phyloP scores from a whole-genome alignment of 2,113 vertebrate species.

The Melanerpes aurifrons region DNA sequence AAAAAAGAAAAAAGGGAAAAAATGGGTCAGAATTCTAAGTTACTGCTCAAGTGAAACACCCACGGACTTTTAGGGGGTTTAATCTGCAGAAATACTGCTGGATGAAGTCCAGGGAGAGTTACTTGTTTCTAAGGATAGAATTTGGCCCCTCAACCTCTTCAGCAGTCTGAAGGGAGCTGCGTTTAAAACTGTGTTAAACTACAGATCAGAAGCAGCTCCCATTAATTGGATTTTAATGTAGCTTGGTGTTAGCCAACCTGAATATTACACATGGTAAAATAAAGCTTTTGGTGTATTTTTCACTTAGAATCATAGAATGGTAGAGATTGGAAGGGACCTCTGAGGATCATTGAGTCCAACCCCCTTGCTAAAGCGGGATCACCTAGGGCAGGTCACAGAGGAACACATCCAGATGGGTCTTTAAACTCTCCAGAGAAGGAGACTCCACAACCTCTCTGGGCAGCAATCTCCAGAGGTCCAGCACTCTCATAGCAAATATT shows the following conservation, averaged over 20 bases:
- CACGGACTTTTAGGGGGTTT: slow-evolving; percentile 12
- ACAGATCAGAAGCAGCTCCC: not conserved
- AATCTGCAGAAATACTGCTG: slow-evolving; percentile 37
- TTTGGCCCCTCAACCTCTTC: slow-evolving; percentile 26
- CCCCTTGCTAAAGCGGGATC: too few relatives aligned
- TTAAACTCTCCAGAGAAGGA: too few relatives aligned
- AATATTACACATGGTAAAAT: accelerated
- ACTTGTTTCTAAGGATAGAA: slow-evolving; percentile 31
- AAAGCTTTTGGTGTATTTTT: not conserved
- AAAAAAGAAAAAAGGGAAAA: not conserved
- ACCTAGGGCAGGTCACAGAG: too few relatives aligned
- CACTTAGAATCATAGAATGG: not conserved
- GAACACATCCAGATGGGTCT: too few relatives aligned
- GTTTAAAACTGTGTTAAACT: slow-evolving; percentile 14
- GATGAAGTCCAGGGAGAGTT: slow-evolving; percentile 26
- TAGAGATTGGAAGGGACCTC: too few relatives aligned
- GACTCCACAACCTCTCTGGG: too few relatives aligned
- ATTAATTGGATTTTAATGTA: not conserved
- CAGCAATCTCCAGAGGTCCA: too few relatives aligned
- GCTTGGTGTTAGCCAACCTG: not conserved
- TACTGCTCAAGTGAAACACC: not conserved
- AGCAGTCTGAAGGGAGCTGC: not conserved
- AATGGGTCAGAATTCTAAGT: slow-evolving; percentile 33
- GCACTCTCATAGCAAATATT: too few relatives aligned
- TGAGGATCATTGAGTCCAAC: too few relatives aligned